Percentiles rank a stretch among this genome's conserved stretches.
Evolutionary conservation across 2,113 vertebrate genomes (phyloP).

Genomic region (Cavia porcellus): DNA sequence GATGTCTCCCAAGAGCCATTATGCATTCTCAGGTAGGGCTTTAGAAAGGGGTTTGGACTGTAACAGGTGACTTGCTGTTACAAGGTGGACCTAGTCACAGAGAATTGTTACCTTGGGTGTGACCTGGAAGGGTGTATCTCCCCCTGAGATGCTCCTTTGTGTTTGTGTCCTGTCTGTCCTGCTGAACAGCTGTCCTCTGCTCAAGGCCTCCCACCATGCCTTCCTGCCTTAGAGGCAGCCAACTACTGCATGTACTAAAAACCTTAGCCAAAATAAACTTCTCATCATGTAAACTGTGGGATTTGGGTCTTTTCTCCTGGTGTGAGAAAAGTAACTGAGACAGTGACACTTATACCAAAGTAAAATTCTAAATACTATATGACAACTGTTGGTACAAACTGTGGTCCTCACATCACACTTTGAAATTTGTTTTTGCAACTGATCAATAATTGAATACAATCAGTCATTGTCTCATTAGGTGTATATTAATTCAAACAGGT

Average conservation of each 20-base stretch:
- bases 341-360: not conserved
- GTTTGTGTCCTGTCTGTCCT: not conserved
- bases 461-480: not conserved
- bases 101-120: not conserved
- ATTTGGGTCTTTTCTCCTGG: not conserved
- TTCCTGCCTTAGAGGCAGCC: not conserved
- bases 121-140: not conserved
- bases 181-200: not conserved
- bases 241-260: not conserved
- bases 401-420: not conserved
- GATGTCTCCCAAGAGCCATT: not conserved
- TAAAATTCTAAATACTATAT: not conserved
- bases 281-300: not conserved
- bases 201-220: not conserved
- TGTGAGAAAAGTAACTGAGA: not conserved
- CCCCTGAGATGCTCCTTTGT: not conserved
- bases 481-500: not conserved
- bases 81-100: not conserved
- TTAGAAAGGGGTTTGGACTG: not conserved
- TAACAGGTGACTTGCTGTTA: not conserved
- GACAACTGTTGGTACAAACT: not conserved
- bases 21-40: not conserved
- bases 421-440: conserved; percentile 26
- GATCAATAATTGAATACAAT: not conserved
- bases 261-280: not conserved